A percentile compares a stretch with the other conserved stretches of the same genome.
Evolutionary conservation across 2,113 vertebrate species (phyloP).

Genomic region (Grammomys surdaster): DNA sequence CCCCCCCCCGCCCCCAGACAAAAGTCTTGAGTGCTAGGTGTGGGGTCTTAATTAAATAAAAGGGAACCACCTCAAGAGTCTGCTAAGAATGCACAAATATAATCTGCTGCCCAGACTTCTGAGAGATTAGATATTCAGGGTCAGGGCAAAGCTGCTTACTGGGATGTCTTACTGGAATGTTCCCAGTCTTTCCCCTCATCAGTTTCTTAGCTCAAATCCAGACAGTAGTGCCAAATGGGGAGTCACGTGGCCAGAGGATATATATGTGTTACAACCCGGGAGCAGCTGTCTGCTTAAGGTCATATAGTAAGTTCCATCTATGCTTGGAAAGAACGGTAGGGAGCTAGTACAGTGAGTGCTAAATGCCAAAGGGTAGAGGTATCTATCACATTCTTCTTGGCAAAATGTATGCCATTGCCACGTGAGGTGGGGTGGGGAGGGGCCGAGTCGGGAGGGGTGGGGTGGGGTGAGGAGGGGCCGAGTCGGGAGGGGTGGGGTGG

Average conservation of each 20-base stretch:
- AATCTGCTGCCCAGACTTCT: constrained; percentile 57
- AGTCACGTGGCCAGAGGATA: constrained; percentile 6
- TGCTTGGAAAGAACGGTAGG: background rate
- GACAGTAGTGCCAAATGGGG: background rate
- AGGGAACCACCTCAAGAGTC: constrained; percentile 25
- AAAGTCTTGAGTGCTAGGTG: background rate
- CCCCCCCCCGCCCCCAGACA: background rate
- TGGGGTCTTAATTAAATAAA: constrained; percentile 32
- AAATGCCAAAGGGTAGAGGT: background rate
- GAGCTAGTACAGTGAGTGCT: background rate
- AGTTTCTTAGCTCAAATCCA: background rate
- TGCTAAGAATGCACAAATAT: constrained; percentile 53
- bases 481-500: no score
- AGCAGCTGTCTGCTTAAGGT: background rate
- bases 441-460: no score
- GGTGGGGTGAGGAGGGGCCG: no score
- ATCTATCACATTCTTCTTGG: background rate
- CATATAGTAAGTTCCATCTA: background rate
- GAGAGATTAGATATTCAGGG: constrained; percentile 68
- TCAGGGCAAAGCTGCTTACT: constrained; percentile 73
- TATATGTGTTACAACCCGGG: constrained; percentile 9
- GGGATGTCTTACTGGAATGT: background rate
- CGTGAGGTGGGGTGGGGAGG: no score
- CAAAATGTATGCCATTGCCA: background rate
- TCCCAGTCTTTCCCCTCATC: background rate